These are phyloP conservation scores for Micromussa lordhowensis DNA, from an alignment of 92 coral and sea anemone genomes.

Conservation along the genomic window DNA sequence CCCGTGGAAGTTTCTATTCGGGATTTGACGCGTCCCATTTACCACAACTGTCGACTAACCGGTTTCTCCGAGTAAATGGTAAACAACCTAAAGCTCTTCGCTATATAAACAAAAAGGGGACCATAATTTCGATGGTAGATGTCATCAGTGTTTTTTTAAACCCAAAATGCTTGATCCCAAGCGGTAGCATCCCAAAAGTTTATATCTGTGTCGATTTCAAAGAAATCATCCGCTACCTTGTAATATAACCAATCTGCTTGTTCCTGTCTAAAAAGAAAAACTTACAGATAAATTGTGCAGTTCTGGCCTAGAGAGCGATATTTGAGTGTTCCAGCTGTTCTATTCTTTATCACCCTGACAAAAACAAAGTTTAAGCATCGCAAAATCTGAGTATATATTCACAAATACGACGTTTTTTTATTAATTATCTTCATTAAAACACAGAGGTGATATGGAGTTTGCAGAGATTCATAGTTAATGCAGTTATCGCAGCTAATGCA, in stretches of 20 bases:
- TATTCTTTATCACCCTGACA: conserved; percentile 2
- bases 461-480: too few species aligned
- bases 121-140: too few species aligned
- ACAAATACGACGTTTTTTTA: background rate
- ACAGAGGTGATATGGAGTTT: background rate
- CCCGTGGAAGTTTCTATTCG: too few species aligned
- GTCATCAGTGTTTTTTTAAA: too few species aligned
- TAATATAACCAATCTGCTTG: background rate
- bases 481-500: too few species aligned
- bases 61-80: too few species aligned
- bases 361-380: background rate
- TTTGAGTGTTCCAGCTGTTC: background rate
- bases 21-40: too few species aligned
- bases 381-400: background rate
- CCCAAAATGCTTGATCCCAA: background rate
- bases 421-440: too few species aligned
- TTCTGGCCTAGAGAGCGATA: background rate
- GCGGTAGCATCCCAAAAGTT: background rate
- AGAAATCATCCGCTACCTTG: background rate
- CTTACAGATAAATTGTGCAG: conserved; percentile 6
- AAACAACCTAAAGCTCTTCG: background rate
- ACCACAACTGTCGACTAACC: too few species aligned
- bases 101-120: background rate
- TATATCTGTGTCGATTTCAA: background rate
- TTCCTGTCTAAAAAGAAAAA: background rate